Evolutionary conservation across 2,888 invertebrate species (phyloP), one percentile per base, ranked within the genome.

Genomic region (Papilio gigon): DNA sequence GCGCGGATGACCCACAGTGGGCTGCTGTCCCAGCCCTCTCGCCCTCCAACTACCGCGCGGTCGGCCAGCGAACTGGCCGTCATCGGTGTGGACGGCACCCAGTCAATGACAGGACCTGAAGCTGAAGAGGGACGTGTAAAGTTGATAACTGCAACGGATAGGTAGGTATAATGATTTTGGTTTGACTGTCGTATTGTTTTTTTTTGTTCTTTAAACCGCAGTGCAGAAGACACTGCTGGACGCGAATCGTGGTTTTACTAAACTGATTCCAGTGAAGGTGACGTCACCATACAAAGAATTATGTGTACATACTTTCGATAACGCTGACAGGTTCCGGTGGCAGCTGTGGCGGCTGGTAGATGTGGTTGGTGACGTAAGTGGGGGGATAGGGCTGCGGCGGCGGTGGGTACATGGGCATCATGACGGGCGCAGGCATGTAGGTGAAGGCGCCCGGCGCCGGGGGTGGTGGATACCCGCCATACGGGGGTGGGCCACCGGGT

Each of bases 1-100:
- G 91, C 84, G 67, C 92, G 82, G 71, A 92, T 91, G 6, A 88
- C 77, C 85, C 90, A 92, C 8, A 92, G 77, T 0, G 91, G 91
- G 71, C 89, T 92, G 14, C 83, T 77, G 70, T 92, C 92, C 88
- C 90, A 89, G 0, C 84, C 91, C 71, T 92, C 92, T 61, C 78
- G 84, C 4, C 92, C 92, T 1, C 81, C 91, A 0, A 86, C 82
- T 11, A 86, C 83, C 0, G 92, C 92, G 30, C 80, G 82, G 30
- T 82, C 80, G 2, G 81, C 70, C 2, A 87, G 77, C 1, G 78
- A 72, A 0, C 75, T 60, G 0, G 89, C 89, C 0, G 80, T 77
- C 1, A 76, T 70, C 0, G 86, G 74, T 0, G 85, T 88, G 1
- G 85, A 77, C 12, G 84, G 75, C 1, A 87, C 80, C 92, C 92